These are phyloP conservation scores for Ferrisia virgata DNA, from an alignment of 2,888 invertebrate species.

Conservation along the genomic window DNA sequence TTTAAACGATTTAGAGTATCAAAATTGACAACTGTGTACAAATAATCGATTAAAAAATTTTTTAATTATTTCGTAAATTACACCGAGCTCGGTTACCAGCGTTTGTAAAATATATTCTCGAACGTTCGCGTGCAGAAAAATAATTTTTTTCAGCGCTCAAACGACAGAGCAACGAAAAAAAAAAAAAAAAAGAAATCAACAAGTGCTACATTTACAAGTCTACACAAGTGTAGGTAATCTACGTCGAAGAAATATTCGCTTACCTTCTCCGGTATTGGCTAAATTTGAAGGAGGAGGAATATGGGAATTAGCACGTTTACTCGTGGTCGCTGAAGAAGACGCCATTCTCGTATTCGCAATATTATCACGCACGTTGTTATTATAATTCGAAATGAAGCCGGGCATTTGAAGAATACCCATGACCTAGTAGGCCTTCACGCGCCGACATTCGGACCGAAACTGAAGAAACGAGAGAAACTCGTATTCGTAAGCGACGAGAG, in stretches of 20 bases:
- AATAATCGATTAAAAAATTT: too few species aligned
- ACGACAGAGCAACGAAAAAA: too few species aligned
- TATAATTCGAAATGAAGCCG: conserved; percentile 37
- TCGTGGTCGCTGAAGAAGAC: neutral
- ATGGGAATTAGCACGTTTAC: conserved; percentile 7
- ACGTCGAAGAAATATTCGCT: neutral
- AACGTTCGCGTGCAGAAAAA: too few species aligned
- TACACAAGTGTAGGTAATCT: too few species aligned
- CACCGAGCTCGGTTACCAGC: too few species aligned
- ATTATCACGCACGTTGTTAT: conserved; percentile 5
- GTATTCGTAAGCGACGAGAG: conserved; percentile 29
- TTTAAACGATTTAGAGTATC: too few species aligned
- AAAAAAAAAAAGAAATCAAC: conserved; percentile 17
- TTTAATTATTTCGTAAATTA: too few species aligned
- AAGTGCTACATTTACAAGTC: neutral
- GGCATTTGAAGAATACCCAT: conserved; percentile 41
- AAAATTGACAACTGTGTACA: too few species aligned
- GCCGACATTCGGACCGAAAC: conserved; percentile 43
- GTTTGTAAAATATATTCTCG: too few species aligned
- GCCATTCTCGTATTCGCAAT: conserved; percentile 27
- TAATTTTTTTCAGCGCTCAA: neutral
- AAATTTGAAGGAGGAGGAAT: conserved; percentile 16
- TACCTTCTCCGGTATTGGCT: conserved; percentile 5
- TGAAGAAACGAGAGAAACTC: conserved; percentile 34
- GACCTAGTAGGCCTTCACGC: conserved; percentile 35